phyloP scores from a whole-genome alignment of 2,113 vertebrate species.

The Ctenodactylus gundi region DNA sequence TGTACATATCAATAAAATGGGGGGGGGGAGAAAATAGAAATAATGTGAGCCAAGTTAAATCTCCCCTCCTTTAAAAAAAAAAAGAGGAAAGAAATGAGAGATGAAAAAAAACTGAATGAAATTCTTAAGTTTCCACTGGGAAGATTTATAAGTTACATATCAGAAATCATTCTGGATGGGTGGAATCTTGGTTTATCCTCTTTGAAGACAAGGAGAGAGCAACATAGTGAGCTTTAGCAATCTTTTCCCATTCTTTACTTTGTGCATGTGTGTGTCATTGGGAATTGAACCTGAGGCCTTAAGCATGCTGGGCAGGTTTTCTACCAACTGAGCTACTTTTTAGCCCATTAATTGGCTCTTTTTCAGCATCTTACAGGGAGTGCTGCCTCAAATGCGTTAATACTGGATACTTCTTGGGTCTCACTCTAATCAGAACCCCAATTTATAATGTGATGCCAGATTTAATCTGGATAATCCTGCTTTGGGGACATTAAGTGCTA shows the following conservation, averaged over 20 bases:
- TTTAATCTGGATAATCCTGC: neutral
- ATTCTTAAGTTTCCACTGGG: neutral
- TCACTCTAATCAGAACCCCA: neutral
- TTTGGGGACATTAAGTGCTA: rapidly evolving
- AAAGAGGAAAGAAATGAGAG: neutral
- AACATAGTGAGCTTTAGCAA: neutral
- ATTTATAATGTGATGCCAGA: neutral
- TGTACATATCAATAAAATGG: too few species aligned
- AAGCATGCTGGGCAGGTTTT: neutral
- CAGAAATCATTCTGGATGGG: neutral
- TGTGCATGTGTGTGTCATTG: too few species aligned
- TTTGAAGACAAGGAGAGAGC: neutral
- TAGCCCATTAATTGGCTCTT: neutral
- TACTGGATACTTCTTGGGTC: neutral
- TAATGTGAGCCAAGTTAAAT: neutral
- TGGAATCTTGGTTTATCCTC: neutral
- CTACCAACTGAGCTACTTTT: neutral
- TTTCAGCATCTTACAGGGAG: neutral
- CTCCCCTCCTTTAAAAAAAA: neutral
- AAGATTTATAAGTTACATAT: conserved; percentile 29
- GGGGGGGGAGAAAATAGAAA: conserved; percentile 20
- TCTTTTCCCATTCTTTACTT: neutral
- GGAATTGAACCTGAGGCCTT: neutral
- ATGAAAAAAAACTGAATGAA: neutral
- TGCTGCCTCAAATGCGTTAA: neutral